Evolutionary conservation across 2,113 vertebrate species (phyloP).

Genomic region (Hyla sarda): DNA sequence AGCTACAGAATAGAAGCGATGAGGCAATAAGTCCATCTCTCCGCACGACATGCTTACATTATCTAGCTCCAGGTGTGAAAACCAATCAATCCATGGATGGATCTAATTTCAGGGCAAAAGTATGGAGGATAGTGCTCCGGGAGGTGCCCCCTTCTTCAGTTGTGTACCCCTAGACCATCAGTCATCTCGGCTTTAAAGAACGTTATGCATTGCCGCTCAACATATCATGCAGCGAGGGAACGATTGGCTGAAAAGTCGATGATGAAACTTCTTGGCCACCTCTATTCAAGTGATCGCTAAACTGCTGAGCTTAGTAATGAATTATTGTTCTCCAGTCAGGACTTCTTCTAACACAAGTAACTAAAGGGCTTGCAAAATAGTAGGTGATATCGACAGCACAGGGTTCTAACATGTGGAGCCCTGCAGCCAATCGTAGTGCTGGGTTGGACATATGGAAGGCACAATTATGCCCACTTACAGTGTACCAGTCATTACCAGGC

Average conservation of each 20-base stretch:
- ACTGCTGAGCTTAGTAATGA: conserved; percentile 9
- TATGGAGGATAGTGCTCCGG: not conserved
- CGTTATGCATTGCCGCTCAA: not conserved
- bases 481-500: conserved; percentile 24
- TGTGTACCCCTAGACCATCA: not conserved
- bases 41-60: conserved; percentile 33
- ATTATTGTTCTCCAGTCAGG: not conserved
- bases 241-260: conserved; percentile 4
- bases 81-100: conserved; percentile 9
- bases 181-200: not conserved
- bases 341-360: conserved; percentile 22
- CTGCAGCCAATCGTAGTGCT: conserved; percentile 42
- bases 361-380: conserved; percentile 1
- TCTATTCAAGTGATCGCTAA: not conserved
- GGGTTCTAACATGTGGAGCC: conserved; percentile 44
- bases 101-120: not conserved
- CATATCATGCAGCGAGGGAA: not conserved
- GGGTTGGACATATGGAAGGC: conserved; percentile 42
- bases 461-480: conserved; percentile 31
- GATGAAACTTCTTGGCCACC: not conserved
- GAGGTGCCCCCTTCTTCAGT: not conserved
- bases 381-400: conserved; percentile 24
- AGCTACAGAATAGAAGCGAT: conserved; percentile 22
- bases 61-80: conserved; percentile 51
- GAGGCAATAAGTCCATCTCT: conserved; percentile 33